phyloP scores from a whole-genome alignment of 2,888 invertebrate species.

The Cordylochernes scorpioides region DNA sequence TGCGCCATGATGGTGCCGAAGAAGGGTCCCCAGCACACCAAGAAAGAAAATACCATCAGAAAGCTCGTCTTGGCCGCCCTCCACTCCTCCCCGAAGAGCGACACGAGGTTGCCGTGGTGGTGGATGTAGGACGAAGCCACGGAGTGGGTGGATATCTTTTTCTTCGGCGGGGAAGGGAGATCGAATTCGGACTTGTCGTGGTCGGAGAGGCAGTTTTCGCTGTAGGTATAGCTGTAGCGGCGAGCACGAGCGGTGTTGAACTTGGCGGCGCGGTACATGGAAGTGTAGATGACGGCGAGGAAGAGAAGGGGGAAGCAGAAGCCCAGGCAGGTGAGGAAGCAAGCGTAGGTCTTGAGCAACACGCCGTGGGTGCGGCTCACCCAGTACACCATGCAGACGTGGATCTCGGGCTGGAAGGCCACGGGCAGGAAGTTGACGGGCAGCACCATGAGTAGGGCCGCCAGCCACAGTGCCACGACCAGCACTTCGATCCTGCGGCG shows the following conservation, averaged over 20 bases:
- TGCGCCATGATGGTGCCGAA: conserved; percentile 22
- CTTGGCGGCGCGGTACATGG: conserved; percentile 45
- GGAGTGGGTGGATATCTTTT: conserved; percentile 27
- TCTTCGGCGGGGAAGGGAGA: conserved; percentile 5
- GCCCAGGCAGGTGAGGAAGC: conserved; percentile 22
- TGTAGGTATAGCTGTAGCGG: conserved; percentile 26
- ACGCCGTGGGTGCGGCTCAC: conserved; percentile 15
- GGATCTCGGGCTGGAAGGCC: background rate
- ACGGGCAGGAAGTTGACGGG: conserved; percentile 16
- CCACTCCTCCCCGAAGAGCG: conserved; percentile 44
- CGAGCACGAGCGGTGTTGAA: conserved; percentile 36
- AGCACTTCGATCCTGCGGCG: conserved; percentile 23
- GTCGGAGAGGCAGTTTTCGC: conserved; percentile 4
- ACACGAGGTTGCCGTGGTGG: conserved; percentile 30
- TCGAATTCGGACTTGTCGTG: conserved; percentile 3
- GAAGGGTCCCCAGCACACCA: conserved; percentile 31
- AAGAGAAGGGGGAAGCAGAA: conserved; percentile 25
- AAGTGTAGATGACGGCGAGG: conserved; percentile 42
- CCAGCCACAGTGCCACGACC: conserved; percentile 23
- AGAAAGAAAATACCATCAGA: conserved; percentile 40
- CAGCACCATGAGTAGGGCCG: conserved; percentile 22
- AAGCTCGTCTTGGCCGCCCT: conserved; percentile 62
- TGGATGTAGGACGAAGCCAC: conserved; percentile 32
- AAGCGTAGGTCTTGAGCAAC: conserved; percentile 19
- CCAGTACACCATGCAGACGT: background rate